These are phyloP conservation scores for Sceloporus undulatus DNA, from an alignment of 2,113 vertebrate genomes.

Conservation along the genomic window DNA sequence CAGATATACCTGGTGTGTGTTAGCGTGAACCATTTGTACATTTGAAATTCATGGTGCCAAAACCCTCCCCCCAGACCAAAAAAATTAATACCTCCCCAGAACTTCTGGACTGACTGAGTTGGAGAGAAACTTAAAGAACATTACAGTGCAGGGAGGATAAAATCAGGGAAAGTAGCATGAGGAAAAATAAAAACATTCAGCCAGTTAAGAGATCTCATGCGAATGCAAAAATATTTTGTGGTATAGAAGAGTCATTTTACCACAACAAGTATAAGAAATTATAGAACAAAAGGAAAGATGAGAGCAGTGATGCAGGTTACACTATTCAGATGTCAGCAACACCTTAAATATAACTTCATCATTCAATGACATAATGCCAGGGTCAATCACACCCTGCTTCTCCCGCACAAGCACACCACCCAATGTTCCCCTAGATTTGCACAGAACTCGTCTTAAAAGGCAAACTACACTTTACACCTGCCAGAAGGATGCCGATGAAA, in stretches of 20 bases:
- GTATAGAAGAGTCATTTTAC: conserved; percentile 81
- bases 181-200: conserved; percentile 50
- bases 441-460: not conserved
- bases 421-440: not conserved
- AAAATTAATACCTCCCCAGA: conserved; percentile 66
- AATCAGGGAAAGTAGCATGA: conserved; percentile 57
- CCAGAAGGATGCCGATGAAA: not conserved
- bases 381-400: conserved; percentile 52
- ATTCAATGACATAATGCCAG: conserved; percentile 60
- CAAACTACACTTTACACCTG: not conserved
- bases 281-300: conserved; percentile 54
- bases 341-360: conserved; percentile 65
- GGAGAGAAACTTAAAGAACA: conserved; percentile 57
- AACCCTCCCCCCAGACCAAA: conserved; percentile 67
- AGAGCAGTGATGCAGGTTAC: conserved; percentile 69
- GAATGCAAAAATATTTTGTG: conserved; percentile 77
- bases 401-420: conserved; percentile 12
- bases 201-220: conserved; percentile 56
- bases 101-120: conserved; percentile 77
- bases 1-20: conserved; percentile 92
- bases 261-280: conserved; percentile 81
- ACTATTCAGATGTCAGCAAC: conserved; percentile 74
- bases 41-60: conserved; percentile 88
- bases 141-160: conserved; percentile 16
- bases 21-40: conserved; percentile 91